Evolutionary conservation across 53 echinoderm and acorn worm species (phyloP).

Genomic region (Holothuria scabra): DNA sequence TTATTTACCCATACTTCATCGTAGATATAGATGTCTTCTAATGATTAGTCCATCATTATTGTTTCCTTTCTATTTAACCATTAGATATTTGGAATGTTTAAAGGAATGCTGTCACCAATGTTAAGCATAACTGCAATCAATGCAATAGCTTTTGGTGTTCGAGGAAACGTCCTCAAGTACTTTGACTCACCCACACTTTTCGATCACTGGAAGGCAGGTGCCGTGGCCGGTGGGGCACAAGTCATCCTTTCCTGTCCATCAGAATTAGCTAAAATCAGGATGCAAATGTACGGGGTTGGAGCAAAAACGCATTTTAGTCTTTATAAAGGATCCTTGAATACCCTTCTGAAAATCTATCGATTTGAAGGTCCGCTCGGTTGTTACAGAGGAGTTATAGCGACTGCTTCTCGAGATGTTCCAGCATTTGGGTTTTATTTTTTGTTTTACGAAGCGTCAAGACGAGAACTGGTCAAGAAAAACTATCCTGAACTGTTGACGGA

Average conservation of each 20-base stretch:
- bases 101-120: slow-evolving; percentile 94
- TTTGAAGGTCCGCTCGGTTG: slow-evolving; percentile 82
- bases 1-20: too few species aligned
- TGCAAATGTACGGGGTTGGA: slow-evolving; percentile 65
- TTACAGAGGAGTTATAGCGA: slow-evolving; percentile 73
- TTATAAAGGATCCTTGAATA: slow-evolving; percentile 79
- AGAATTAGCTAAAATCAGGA: slow-evolving; percentile 89
- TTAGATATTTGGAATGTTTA: slow-evolving; percentile 90
- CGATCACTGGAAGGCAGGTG: slow-evolving; percentile 76
- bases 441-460: slow-evolving; percentile 75
- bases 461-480: slow-evolving; percentile 55
- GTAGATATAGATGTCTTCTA: too few species aligned
- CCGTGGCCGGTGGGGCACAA: slow-evolving; percentile 77
- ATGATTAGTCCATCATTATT: too few species aligned
- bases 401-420: slow-evolving; percentile 74
- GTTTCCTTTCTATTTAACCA: too few species aligned
- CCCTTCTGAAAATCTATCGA: slow-evolving; percentile 68
- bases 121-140: slow-evolving; percentile 89
- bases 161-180: slow-evolving; percentile 81
- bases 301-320: slow-evolving; percentile 2
- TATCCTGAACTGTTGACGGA: slow-evolving; percentile 59
- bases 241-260: slow-evolving; percentile 80
- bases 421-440: slow-evolving; percentile 84
- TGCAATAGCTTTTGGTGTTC: slow-evolving; percentile 90
- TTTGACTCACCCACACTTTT: slow-evolving; percentile 80